phyloP scores from a whole-genome alignment of 2,113 vertebrate species.

The Gavialis gangeticus region DNA sequence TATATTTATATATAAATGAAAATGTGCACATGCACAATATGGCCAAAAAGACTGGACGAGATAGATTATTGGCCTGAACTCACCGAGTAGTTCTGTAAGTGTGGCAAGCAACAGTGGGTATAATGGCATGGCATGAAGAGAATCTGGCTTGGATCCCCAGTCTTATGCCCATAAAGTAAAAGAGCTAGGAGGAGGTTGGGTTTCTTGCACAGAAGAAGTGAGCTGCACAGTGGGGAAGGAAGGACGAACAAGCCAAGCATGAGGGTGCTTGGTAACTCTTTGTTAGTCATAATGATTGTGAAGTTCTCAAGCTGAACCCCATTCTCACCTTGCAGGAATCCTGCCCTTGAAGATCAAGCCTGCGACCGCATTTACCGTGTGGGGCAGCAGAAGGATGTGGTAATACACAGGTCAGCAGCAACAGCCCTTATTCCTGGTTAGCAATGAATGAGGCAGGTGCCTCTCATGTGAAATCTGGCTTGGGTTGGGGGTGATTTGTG shows the following conservation, averaged over 20 bases:
- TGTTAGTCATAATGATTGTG: neutral
- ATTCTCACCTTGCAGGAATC: conserved; percentile 86
- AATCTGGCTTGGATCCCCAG: neutral
- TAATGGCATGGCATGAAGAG: neutral
- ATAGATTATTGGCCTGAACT: neutral
- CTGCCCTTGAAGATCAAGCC: conserved; percentile 95
- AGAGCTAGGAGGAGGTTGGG: neutral
- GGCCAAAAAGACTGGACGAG: neutral
- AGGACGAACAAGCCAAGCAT: neutral
- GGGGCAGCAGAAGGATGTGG: conserved; percentile 90
- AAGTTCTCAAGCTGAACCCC: neutral
- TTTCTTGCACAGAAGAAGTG: neutral
- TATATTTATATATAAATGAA: too few species aligned
- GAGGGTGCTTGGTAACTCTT: neutral
- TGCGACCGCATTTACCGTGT: conserved; percentile 96
- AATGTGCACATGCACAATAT: neutral
- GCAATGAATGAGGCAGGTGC: neutral
- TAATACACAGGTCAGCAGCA: conserved; percentile 89
- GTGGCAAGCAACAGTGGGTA: neutral
- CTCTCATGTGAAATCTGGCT: neutral
- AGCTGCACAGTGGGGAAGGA: neutral
- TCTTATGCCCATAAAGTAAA: neutral
- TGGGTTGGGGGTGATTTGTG: neutral
- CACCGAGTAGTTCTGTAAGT: neutral
- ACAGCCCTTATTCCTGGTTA: neutral